These are phyloP conservation scores for Muricea muricata DNA, from an alignment of 92 coral and sea anemone species.

Conservation along the genomic window DNA sequence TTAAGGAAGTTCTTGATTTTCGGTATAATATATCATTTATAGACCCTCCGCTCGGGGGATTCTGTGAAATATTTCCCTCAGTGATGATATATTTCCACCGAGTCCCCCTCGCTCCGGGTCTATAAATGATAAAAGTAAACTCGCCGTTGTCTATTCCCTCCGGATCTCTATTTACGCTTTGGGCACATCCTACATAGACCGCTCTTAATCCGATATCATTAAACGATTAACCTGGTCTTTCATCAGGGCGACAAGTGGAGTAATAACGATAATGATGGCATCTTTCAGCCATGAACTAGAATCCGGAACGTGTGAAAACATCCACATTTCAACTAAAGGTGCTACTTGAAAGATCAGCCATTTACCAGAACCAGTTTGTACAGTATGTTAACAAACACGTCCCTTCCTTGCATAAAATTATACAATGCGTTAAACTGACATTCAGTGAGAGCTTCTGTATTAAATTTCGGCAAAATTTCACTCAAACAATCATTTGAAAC, in stretches of 20 bases:
- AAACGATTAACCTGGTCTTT: constrained; percentile 11
- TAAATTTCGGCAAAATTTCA: background rate
- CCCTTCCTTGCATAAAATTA: constrained; percentile 15
- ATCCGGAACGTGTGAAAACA: background rate
- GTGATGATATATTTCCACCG: too few relatives aligned
- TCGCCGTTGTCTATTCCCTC: background rate
- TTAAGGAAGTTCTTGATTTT: too few relatives aligned
- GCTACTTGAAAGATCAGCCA: constrained; percentile 2
- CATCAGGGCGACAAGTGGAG: constrained; percentile 12
- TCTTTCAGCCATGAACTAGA: background rate
- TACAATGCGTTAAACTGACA: constrained; percentile 1
- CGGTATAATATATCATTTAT: too few relatives aligned
- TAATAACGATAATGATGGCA: constrained; percentile 1
- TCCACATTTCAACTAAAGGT: constrained; percentile 4
- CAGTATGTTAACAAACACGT: constrained; percentile 24
- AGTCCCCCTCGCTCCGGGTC: too few relatives aligned
- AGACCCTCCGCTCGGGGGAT: too few relatives aligned
- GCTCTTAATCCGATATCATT: constrained; percentile 19
- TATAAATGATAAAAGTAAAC: background rate
- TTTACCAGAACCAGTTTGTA: constrained; percentile 29
- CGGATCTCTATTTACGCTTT: background rate
- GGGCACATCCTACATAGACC: background rate
- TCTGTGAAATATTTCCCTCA: too few relatives aligned
- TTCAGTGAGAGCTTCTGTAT: background rate
- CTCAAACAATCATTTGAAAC: background rate